Percentiles rank a stretch among this genome's conserved stretches.
Conservation (phyloP, 1,140 invertebrate species). For the Procambarus virginalis region DNA sequence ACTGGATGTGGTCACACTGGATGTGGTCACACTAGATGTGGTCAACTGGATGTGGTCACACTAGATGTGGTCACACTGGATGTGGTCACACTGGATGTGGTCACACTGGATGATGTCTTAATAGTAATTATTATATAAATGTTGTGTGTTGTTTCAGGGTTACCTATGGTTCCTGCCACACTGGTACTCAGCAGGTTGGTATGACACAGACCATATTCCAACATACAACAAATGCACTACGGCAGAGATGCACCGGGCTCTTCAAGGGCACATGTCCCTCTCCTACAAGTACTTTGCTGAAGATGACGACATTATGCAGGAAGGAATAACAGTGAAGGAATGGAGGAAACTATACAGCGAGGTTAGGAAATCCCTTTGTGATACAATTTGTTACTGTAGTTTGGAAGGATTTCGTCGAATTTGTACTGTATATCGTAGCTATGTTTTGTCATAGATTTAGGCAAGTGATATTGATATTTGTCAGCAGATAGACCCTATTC, state of each 20-base stretch:
- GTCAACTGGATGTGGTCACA: too few species aligned
- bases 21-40: too few species aligned
- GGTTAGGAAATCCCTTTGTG: background rate
- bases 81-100: too few species aligned
- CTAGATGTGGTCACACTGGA: too few species aligned
- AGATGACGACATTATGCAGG: constrained; percentile 80
- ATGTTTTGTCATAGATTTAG: too few species aligned
- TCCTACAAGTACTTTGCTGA: constrained; percentile 82
- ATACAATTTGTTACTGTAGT: too few species aligned
- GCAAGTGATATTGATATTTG: too few species aligned
- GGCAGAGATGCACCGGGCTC: constrained; percentile 76
- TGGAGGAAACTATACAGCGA: constrained; percentile 72
- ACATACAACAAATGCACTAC: constrained; percentile 48
- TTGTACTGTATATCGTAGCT: background rate
- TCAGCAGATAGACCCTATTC: too few species aligned
- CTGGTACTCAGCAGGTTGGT: constrained; percentile 81
- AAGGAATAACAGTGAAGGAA: constrained; percentile 74
- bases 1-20: too few species aligned
- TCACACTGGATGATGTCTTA: background rate
- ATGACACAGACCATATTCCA: constrained; percentile 76
- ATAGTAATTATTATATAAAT: background rate
- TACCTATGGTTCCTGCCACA: constrained; percentile 89
- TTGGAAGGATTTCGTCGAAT: background rate
- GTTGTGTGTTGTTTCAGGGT: constrained; percentile 73
- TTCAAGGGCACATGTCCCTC: constrained; percentile 85